These are phyloP conservation scores for Homarus americanus DNA, from an alignment of 1,140 invertebrate genomes.

Conservation along the genomic window DNA sequence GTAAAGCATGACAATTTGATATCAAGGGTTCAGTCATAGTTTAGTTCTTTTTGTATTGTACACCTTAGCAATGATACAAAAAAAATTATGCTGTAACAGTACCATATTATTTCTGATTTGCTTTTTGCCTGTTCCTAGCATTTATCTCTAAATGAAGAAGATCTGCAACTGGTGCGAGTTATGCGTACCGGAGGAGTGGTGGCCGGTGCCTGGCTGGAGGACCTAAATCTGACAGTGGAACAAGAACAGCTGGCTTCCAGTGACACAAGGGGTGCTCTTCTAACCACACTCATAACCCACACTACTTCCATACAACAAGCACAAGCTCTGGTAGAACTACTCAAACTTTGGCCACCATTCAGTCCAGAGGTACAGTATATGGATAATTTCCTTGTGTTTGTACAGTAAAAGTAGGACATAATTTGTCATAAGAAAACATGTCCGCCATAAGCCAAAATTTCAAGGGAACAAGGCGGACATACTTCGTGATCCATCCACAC, in stretches of 20 bases:
- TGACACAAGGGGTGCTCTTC: slow-evolving; percentile 30
- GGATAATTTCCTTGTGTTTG: not conserved
- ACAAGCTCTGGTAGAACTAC: slow-evolving; percentile 37
- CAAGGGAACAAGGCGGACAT: too few species aligned
- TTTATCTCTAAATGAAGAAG: slow-evolving; percentile 47
- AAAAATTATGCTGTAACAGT: not conserved
- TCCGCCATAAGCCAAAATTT: too few species aligned
- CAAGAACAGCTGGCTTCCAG: slow-evolving; percentile 22
- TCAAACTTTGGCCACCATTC: slow-evolving; percentile 60
- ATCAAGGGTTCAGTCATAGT: too few species aligned
- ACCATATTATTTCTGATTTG: not conserved
- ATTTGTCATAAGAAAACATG: too few species aligned
- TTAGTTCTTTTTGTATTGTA: too few species aligned
- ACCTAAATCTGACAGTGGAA: slow-evolving; percentile 3
- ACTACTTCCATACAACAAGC: slow-evolving; percentile 27
- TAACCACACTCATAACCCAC: slow-evolving; percentile 9
- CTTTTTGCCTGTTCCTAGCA: slow-evolving; percentile 14
- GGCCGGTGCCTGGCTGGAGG: slow-evolving; percentile 32
- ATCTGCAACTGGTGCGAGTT: slow-evolving; percentile 45
- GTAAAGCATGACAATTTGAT: too few species aligned
- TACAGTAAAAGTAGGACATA: too few species aligned
- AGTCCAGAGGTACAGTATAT: slow-evolving; percentile 12
- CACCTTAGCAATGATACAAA: too few species aligned
- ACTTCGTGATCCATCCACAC: too few species aligned
- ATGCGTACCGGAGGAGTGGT: slow-evolving; percentile 41